A percentile compares a stretch with the other conserved stretches of the same genome.
Conservation (phyloP, 2,113 vertebrate species). For the Willisornis vidua region DNA sequence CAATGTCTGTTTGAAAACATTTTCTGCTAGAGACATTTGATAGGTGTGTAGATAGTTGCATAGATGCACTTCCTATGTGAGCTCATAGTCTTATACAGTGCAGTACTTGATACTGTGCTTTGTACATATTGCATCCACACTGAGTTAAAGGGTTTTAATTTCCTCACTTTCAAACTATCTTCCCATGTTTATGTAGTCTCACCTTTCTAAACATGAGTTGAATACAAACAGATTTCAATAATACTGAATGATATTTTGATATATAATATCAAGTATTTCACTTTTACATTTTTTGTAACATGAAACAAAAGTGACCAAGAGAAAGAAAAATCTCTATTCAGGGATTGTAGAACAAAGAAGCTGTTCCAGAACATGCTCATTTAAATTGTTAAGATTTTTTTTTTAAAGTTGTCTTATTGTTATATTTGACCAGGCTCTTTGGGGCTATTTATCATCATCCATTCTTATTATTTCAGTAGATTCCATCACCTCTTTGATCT, state of each 20-base stretch:
- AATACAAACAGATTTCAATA: neutral
- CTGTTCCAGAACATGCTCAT: neutral
- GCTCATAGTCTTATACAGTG: neutral
- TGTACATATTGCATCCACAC: neutral
- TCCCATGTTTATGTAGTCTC: neutral
- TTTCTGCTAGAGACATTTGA: neutral
- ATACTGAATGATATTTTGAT: neutral
- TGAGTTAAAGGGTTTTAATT: neutral
- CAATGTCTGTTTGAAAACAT: neutral
- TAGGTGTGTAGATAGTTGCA: neutral
- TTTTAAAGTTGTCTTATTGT: neutral
- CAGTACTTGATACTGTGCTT: neutral
- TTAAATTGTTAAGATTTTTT: neutral
- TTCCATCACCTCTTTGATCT: constrained; percentile 52
- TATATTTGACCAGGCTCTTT: neutral
- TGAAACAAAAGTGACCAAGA: neutral
- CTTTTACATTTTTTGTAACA: accelerated
- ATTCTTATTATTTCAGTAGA: constrained; percentile 54
- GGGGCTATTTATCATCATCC: neutral
- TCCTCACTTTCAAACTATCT: neutral
- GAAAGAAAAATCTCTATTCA: neutral
- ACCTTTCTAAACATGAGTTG: neutral
- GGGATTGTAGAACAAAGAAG: neutral
- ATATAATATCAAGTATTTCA: neutral
- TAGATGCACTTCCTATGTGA: neutral